Evolutionary conservation across 2,888 invertebrate genomes (phyloP), one percentile per base, ranked within the genome.

Genomic region (Gerris lacustris): DNA sequence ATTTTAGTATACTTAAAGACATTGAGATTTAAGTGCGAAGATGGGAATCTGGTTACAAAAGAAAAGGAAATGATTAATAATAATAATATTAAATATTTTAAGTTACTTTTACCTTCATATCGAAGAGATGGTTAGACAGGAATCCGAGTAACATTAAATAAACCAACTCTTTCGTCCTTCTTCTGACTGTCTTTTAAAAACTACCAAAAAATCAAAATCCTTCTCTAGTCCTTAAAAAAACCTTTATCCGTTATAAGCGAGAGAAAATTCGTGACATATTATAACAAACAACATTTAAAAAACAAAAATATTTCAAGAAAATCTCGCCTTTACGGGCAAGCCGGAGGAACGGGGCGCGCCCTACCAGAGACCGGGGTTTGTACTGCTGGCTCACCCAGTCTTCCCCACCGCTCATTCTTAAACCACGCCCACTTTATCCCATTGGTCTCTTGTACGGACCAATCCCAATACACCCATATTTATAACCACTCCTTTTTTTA

Each of bases 111-210:
- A 55, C 55, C 55, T 55, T 55, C 55, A 55, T 55, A 11, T 55
- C 55, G 55, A 55, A 55, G 55, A 55, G 55, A 55, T 55, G 55
- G 15, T 55, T 55, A 55, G 55, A 11, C 55, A 55, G 55, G 55
- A 5, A 55, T 55, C 55, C 55, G 55, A 55, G 55, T 11, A 55
- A 15, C 55, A 55, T 55, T 55, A 9, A 55, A 55, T 15, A 55
- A 31, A 55, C 55, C 9, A 55, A 11, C 55, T 15, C 5, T 15
- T 11, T 5, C 2, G 55, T 11, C 9, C 11, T 55, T 55, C 15
- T 2, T 15, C 9, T 15, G 55, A 55, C 5, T 55, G 55, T 55
- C 55, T 15, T 55, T 55, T 55, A 11, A 55, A 55, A 55, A 55
- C 55, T 55, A 55, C 1, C 9, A 55, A 55, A 55, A 47, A 2